Base-by-base conservation (phyloP, 2,797 vertebrate species). In the Limosa lapponica region DNA sequence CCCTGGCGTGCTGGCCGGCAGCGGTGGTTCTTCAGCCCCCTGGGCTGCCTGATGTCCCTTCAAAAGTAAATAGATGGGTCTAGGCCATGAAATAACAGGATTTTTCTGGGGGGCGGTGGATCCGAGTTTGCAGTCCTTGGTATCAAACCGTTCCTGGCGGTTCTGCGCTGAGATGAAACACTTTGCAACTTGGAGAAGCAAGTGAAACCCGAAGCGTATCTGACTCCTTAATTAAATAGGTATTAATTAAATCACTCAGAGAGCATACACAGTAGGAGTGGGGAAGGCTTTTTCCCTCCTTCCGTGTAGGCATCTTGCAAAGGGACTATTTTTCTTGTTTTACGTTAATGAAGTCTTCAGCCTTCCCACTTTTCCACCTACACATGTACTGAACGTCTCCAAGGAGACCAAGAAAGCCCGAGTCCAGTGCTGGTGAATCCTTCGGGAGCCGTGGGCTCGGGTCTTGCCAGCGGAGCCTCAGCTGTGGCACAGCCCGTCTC, bases 291-390 rank as follows among this genome's bases (percentile, higher is more conserved):
- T 95, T 96, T 96, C 97, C 94, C 78, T 92, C 85, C 89, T 97
- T 97, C 95, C 69, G 23, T 96, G 93, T 95, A 92, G 96, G 95
- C 97, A 97, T 98, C 97, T 98, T 97, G 97, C 96, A 97, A 87
- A 93, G 96, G 97, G 97, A 98, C 97, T 97, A 95, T 98, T 98
- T 98, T 98, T 98, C 98, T 97, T 98, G 96, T 96, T 98, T 97
- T 97, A 98, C 97, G 97, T 98, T 98, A 98, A 98, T 98, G 98
- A 98, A 98, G 96, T 98, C 98, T 97, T 98, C 97, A 96, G 96
- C 97, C 97, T 98, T 98, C 98, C 98, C 97, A 98, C 98, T 98
- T 98, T 98, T 94, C 96, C 98, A 97, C 98, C 98, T 97, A 98
- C 98, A 94, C 98, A 95, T 98, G 98, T 98, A 97, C 98, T 85